These are phyloP conservation scores for Cheiracanthium punctorium DNA, from an alignment of 2,888 invertebrate species.

Conservation along the genomic window DNA sequence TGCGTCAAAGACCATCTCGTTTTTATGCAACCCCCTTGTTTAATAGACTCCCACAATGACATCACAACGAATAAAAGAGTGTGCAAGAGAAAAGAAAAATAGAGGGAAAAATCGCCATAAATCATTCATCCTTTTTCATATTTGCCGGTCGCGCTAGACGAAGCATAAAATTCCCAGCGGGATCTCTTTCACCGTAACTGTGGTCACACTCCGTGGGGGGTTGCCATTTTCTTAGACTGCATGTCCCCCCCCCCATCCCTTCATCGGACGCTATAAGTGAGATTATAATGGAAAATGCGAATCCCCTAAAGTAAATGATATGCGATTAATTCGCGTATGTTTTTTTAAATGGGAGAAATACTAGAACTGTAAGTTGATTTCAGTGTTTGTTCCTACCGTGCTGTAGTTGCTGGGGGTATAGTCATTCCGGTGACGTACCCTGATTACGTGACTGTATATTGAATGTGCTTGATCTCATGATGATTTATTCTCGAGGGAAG, in stretches of 20 bases:
- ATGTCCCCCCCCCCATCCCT: slow-evolving; percentile 4
- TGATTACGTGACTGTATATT: too few species aligned
- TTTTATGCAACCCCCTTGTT: slow-evolving; percentile 43
- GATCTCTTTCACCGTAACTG: slow-evolving; percentile 59
- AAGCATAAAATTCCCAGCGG: slow-evolving; percentile 68
- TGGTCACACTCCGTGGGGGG: slow-evolving; percentile 53
- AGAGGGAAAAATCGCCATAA: slow-evolving; percentile 55
- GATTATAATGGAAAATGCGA: not conserved
- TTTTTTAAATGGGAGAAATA: too few species aligned
- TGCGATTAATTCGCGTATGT: too few species aligned
- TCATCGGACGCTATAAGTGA: slow-evolving; percentile 30
- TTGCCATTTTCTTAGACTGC: not conserved
- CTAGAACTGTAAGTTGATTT: too few species aligned
- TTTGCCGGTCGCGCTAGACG: slow-evolving; percentile 41
- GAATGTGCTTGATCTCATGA: too few species aligned
- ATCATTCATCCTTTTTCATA: slow-evolving; percentile 57
- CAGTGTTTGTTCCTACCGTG: too few species aligned
- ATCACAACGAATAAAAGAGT: slow-evolving; percentile 38
- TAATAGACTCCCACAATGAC: slow-evolving; percentile 56
- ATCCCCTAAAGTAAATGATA: slow-evolving; percentile 1
- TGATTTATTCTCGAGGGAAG: too few species aligned
- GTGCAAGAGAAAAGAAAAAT: slow-evolving; percentile 26
- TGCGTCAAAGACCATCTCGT: too few species aligned
- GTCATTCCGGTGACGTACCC: too few species aligned
- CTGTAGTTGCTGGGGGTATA: too few species aligned